A percentile compares a stretch with the other conserved stretches of the same genome.
These are phyloP conservation scores for Neelides sp. DNA, from an alignment of 1,140 invertebrate species.

Conservation along the genomic window DNA sequence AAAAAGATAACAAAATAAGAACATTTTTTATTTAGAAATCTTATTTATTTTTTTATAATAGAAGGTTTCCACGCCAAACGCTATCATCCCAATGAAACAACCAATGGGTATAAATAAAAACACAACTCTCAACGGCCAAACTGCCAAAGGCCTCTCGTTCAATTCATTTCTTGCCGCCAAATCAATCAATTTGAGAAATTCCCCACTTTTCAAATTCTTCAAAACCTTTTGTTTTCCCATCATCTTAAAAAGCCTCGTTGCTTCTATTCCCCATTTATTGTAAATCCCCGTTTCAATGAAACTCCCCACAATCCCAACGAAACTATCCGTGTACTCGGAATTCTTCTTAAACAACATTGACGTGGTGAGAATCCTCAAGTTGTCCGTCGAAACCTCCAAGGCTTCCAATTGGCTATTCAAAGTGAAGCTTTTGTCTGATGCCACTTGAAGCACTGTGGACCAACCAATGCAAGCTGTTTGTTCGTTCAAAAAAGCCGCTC, in stretches of 20 bases:
- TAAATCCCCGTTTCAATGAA: neutral
- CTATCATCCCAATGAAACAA: too few relatives aligned
- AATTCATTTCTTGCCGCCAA: too few relatives aligned
- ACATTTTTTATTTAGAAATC: too few relatives aligned
- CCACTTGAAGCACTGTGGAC: slow-evolving; percentile 8
- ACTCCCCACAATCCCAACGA: slow-evolving; percentile 1
- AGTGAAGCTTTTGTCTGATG: neutral
- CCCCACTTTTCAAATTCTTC: too few relatives aligned
- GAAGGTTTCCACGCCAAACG: too few relatives aligned
- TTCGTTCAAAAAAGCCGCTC: neutral
- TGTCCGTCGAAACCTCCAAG: neutral
- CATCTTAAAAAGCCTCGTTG: neutral
- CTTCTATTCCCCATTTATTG: slow-evolving; percentile 4
- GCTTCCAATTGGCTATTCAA: slow-evolving; percentile 7
- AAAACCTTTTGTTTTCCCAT: too few relatives aligned
- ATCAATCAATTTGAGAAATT: too few relatives aligned
- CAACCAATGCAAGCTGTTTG: slow-evolving; percentile 4
- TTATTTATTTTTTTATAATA: too few relatives aligned
- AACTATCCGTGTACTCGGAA: neutral
- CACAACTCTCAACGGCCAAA: too few relatives aligned
- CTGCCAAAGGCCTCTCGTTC: too few relatives aligned
- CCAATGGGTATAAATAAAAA: too few relatives aligned
- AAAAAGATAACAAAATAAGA: too few relatives aligned
- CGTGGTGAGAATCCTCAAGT: neutral
- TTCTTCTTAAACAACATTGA: slow-evolving; percentile 3